Conservation (phyloP, 2,113 vertebrate genomes). For the Triplophysa dalaica region DNA sequence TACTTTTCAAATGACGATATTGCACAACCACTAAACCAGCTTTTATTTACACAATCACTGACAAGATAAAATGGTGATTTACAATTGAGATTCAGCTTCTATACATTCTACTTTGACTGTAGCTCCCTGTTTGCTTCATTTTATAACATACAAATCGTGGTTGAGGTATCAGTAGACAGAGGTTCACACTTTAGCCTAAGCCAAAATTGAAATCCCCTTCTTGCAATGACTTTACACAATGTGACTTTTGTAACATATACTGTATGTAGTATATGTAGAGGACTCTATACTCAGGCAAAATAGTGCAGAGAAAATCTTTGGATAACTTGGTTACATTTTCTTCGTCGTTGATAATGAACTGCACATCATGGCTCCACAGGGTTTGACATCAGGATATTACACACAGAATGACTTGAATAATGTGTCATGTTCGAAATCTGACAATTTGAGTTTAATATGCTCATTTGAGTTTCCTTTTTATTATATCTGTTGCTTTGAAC, state of each 20-base stretch:
- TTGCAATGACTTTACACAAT: too few species aligned
- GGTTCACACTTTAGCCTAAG: constrained; percentile 2
- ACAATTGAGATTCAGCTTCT: constrained; percentile 40
- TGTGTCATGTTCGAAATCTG: neutral
- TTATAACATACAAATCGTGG: neutral
- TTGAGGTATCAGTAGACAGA: constrained; percentile 18
- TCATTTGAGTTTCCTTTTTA: neutral
- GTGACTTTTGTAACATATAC: neutral
- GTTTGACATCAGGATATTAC: constrained; percentile 21
- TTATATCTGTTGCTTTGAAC: neutral
- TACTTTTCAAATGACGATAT: neutral
- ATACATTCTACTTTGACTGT: neutral
- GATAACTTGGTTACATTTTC: neutral
- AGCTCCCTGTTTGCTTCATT: neutral
- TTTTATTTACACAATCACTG: constrained; percentile 71
- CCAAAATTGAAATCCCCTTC: neutral
- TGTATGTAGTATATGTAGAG: neutral
- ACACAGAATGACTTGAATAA: neutral
- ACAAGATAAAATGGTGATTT: constrained; percentile 60
- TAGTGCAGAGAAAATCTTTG: neutral
- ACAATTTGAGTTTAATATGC: neutral
- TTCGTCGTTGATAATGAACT: neutral
- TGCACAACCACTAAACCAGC: constrained; percentile 57
- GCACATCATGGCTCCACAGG: neutral
- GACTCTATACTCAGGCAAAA: neutral